Evolutionary conservation across 2,888 invertebrate genomes (phyloP).

Genomic region (Hylaea fasciaria): DNA sequence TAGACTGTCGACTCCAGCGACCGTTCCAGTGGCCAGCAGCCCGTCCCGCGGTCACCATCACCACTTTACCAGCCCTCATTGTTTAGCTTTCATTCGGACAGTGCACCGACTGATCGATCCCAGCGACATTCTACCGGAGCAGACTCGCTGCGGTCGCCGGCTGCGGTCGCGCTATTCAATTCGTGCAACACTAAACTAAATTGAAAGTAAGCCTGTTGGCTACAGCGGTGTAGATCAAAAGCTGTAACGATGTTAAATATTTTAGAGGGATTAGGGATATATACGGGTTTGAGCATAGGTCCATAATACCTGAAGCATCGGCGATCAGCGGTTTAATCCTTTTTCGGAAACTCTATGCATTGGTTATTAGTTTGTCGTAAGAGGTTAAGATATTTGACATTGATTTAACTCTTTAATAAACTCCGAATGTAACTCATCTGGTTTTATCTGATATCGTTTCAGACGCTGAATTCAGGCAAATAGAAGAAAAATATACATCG

Average conservation of each 20-base stretch:
- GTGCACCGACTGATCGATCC: slow-evolving; percentile 2
- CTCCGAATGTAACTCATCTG: too few species aligned
- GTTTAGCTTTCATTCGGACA: slow-evolving; percentile 2
- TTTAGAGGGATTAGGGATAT: not conserved
- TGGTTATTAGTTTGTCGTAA: too few species aligned
- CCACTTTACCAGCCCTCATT: not conserved
- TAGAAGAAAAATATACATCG: too few species aligned
- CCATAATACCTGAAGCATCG: too few species aligned
- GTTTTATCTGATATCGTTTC: too few species aligned
- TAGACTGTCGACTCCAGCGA: not conserved
- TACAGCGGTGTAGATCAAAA: not conserved
- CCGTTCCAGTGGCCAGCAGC: not conserved
- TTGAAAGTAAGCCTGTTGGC: slow-evolving; percentile 21
- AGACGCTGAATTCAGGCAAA: too few species aligned
- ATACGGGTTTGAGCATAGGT: too few species aligned
- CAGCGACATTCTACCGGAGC: slow-evolving; percentile 4
- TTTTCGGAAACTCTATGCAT: too few species aligned
- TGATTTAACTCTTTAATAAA: too few species aligned
- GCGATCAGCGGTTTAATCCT: too few species aligned
- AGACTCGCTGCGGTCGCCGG: slow-evolving; percentile 3
- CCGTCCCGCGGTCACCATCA: not conserved
- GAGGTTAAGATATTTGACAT: too few species aligned
- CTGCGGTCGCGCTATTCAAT: slow-evolving; percentile 23
- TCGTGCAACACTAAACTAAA: slow-evolving; percentile 23
- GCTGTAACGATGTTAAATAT: not conserved